These are phyloP conservation scores for Coelopa pilipes DNA, from an alignment of 2,888 invertebrate genomes.

Conservation along the genomic window DNA sequence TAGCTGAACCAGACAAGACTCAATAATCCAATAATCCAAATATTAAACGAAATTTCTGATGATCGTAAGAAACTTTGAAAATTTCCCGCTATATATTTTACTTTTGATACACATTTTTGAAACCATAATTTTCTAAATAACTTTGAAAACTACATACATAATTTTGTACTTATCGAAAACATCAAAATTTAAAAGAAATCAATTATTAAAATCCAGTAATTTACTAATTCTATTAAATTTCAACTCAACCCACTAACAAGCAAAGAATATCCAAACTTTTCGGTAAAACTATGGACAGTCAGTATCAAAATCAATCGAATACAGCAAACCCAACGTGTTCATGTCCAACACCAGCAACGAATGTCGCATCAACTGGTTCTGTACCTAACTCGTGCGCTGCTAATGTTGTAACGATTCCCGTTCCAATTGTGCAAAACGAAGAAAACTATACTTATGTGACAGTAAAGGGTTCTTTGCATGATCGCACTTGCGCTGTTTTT, in stretches of 20 bases:
- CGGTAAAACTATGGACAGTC: conserved; percentile 48
- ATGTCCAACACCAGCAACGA: conserved; percentile 44
- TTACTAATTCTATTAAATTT: conserved; percentile 4
- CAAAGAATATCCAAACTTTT: neutral
- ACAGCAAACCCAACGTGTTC: conserved; percentile 42
- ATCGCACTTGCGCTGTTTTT: conserved; percentile 79
- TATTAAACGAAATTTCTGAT: conserved; percentile 8
- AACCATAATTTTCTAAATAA: conserved; percentile 22
- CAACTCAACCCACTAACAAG: conserved; percentile 25
- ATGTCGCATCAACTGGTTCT: conserved; percentile 44
- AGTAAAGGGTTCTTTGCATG: conserved; percentile 82
- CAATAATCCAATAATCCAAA: conserved; percentile 18
- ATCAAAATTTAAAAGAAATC: conserved; percentile 32
- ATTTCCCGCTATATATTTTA: conserved; percentile 1
- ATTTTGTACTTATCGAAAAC: no score
- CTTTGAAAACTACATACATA: neutral
- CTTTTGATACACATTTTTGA: conserved; percentile 31
- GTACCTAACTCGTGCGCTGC: conserved; percentile 41
- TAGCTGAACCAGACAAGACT: conserved; percentile 19
- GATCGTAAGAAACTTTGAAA: conserved; percentile 30
- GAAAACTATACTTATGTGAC: conserved; percentile 79
- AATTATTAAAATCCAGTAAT: conserved; percentile 8
- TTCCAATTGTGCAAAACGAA: conserved; percentile 67
- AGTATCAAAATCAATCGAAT: conserved; percentile 33
- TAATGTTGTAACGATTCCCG: conserved; percentile 66